Conservation (phyloP, 2,888 invertebrate genomes). For the Sphecodes monilicornis region DNA sequence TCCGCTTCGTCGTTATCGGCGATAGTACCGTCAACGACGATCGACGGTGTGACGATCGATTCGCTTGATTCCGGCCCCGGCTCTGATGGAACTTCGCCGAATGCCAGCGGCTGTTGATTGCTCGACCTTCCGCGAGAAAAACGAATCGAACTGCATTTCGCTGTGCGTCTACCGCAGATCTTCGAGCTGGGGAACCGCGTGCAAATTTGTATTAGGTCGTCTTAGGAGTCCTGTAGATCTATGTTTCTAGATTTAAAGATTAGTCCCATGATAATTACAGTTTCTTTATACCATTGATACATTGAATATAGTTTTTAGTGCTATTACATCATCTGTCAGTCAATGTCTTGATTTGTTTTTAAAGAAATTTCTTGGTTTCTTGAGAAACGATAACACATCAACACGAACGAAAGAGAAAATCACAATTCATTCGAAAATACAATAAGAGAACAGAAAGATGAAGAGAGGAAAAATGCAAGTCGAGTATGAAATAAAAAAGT, state of each 20-base stretch:
- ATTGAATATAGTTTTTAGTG: too few species aligned
- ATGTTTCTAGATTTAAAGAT: not conserved
- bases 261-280: too few species aligned
- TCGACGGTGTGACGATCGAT: slow-evolving; percentile 8
- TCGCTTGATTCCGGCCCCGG: not conserved
- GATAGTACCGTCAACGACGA: slow-evolving; percentile 58
- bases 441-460: too few species aligned
- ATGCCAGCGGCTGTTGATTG: not conserved
- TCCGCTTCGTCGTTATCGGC: slow-evolving; percentile 53
- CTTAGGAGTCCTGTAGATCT: not conserved
- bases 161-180: not conserved
- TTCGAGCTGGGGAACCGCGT: not conserved
- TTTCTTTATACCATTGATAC: too few species aligned
- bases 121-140: not conserved
- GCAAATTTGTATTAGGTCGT: not conserved
- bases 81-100: not conserved
- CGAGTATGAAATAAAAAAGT: too few species aligned
- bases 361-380: too few species aligned
- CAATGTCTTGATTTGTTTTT: too few species aligned
- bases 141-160: not conserved
- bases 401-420: too few species aligned
- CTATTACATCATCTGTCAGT: too few species aligned
- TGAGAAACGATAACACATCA: too few species aligned
- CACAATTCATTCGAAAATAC: too few species aligned
- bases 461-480: too few species aligned